A percentile compares a stretch with the other conserved stretches of the same genome.
Evolutionary conservation across 2,797 vertebrate species (phyloP).

Genomic region (Amphiprion clarkii): DNA sequence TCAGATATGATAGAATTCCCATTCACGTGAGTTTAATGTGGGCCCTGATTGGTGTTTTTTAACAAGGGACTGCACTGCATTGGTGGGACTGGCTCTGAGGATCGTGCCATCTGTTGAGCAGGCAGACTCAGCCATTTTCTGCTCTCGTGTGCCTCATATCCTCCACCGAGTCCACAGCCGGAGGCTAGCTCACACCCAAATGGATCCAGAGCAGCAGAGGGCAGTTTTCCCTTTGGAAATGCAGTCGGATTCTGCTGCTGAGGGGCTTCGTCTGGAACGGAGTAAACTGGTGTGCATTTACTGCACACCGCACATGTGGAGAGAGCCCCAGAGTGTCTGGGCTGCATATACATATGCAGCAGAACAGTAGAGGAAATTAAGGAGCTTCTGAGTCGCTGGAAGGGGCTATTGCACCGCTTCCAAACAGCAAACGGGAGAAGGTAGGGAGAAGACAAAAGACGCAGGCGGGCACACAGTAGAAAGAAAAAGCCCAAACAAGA

Average conservation of each 20-base stretch:
- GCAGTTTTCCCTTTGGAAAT: conserved; percentile 47
- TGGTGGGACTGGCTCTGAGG: conserved; percentile 69
- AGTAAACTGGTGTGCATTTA: conserved; percentile 17
- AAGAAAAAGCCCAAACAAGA: conserved; percentile 45
- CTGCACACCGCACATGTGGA: conserved; percentile 39
- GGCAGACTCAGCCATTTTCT: conserved; percentile 80
- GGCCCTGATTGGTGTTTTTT: conserved; percentile 46
- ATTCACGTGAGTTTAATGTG: conserved; percentile 25
- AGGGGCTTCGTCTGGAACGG: conserved; percentile 24
- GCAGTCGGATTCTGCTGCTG: conserved; percentile 26
- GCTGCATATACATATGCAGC: conserved; percentile 55
- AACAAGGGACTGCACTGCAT: conserved; percentile 42
- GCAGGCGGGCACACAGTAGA: conserved; percentile 23
- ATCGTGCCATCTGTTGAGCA: conserved; percentile 81
- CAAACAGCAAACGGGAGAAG: conserved; percentile 49
- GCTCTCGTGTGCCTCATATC: conserved; percentile 67
- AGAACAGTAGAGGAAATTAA: conserved; percentile 59
- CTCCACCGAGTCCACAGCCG: conserved; percentile 59
- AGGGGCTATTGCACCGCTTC: conserved; percentile 52
- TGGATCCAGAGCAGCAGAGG: conserved; percentile 53
- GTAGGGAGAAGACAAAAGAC: conserved; percentile 44
- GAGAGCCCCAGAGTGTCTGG: conserved; percentile 46
- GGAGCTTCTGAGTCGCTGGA: conserved; percentile 51
- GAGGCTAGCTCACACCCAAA: conserved; percentile 66
- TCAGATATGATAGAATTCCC: conserved; percentile 16